Base-by-base conservation (phyloP, 1,140 invertebrate genomes). In the Nasonia longicornis region DNA sequence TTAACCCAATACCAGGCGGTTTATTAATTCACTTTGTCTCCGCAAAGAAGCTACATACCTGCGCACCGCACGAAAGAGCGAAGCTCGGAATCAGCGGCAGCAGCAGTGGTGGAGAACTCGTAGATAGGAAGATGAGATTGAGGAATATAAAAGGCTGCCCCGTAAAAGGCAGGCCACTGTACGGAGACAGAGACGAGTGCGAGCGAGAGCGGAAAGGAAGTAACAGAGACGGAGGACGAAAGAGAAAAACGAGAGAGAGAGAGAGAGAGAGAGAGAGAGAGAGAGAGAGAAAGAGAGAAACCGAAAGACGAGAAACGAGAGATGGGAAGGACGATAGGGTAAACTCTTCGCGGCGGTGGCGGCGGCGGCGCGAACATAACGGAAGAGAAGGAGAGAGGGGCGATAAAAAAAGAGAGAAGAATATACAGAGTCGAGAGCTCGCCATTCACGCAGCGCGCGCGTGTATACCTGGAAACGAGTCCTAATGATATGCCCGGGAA, bases 401-500 rank as follows among this genome's bases (percentile, higher is more conserved):
- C 48, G 42, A 38, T 58, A 66, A 64, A 63, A 69, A 64, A 79
- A 38, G 31, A 58, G 35, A 3, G 26, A 10, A 0, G 20, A 12
- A 71, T 64, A 83, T 78, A 52, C 58, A 64, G 1, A 71, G 31
- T 35, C 31, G 26, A 26, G 80, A 82, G 75, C 76, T 82, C 81
- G 82, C 89, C 89, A 90, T 90, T 90, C 89, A 90, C 86, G 84
- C 85, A 84, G 79, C 79, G 84, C 78, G 79, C 83, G 81, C 74
- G 66, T 58, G 83, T 86, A 86, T 89, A 90, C 89, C 88, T 90
- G 89, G 87, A 91, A 90, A 87, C 86, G 87, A 84, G 80, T 86
- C 86, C 89, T 91, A 91, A 91, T 90, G 89, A 90, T 91, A 91
- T 91, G 89, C 89, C 85, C 84, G 86, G 82, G 84, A 84, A 82